phyloP scores from a whole-genome alignment of 2,888 invertebrate genomes.

The Agriotes lineatus region DNA sequence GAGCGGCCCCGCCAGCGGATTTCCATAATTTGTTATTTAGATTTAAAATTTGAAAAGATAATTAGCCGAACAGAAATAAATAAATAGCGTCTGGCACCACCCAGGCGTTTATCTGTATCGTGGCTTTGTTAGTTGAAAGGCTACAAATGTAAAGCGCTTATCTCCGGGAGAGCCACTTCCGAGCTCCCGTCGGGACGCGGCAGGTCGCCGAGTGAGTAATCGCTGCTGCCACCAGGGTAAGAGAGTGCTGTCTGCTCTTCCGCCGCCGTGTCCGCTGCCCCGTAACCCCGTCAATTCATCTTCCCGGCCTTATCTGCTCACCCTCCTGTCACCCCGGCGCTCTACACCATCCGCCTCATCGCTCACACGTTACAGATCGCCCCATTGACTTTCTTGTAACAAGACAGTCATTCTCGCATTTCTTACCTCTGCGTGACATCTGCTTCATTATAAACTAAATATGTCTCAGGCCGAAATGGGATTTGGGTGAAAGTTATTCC shows the following conservation, averaged over 20 bases:
- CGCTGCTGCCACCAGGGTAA: conserved; percentile 64
- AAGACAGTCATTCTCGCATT: conserved; percentile 41
- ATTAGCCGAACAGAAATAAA: conserved; percentile 42
- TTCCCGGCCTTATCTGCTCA: conserved; percentile 59
- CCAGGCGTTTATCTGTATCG: conserved; percentile 54
- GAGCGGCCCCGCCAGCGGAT: conserved; percentile 52
- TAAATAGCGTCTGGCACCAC: conserved; percentile 46
- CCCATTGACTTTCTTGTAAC: conserved; percentile 43
- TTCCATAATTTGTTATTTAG: conserved; percentile 58
- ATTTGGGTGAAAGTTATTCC: no score
- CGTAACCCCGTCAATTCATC: conserved; percentile 65
- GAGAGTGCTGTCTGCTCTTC: conserved; percentile 65
- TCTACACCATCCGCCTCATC: conserved; percentile 45
- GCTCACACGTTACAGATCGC: conserved; percentile 44
- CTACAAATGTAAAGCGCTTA: conserved; percentile 65
- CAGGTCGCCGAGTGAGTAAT: conserved; percentile 63
- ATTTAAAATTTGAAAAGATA: conserved; percentile 49
- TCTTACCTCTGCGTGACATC: conserved; percentile 18
- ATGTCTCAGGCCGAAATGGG: no score
- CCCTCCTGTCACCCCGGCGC: conserved; percentile 47
- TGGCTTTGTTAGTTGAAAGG: conserved; percentile 59
- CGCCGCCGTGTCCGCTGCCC: conserved; percentile 64
- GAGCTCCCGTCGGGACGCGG: conserved; percentile 58
- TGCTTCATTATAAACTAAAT: no score
- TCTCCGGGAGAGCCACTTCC: conserved; percentile 64